Conservation (phyloP, 2,888 invertebrate species). For the Cartodere bifasciata region DNA sequence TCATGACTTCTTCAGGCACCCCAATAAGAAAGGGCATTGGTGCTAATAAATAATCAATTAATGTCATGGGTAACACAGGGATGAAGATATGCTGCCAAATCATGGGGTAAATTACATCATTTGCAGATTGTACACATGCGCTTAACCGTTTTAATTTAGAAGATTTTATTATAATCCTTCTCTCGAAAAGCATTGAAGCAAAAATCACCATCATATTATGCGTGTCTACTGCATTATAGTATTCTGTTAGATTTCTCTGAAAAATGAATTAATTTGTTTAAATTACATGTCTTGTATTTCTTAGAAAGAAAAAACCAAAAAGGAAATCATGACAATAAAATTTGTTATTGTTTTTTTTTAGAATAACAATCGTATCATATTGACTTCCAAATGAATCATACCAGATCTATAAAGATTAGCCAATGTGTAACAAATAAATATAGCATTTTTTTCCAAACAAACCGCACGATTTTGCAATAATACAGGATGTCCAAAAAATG, state of each 20-base stretch:
- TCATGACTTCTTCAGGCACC: conserved; percentile 73
- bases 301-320: too few relatives aligned
- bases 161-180: conserved; percentile 87
- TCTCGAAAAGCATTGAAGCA: conserved; percentile 88
- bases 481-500: too few relatives aligned
- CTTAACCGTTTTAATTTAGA: conserved; percentile 79
- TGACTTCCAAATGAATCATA: too few relatives aligned
- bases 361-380: too few relatives aligned
- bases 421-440: too few relatives aligned
- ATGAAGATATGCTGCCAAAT: conserved; percentile 98
- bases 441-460: too few relatives aligned
- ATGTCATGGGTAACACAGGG: conserved; percentile 79
- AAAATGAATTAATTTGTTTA: too few relatives aligned
- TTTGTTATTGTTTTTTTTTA: too few relatives aligned
- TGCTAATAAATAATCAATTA: conserved; percentile 82
- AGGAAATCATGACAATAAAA: too few relatives aligned
- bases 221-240: conserved; percentile 92
- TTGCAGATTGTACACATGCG: conserved; percentile 88
- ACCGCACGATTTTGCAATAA: too few relatives aligned
- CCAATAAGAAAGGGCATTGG: conserved; percentile 99
- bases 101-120: conserved; percentile 93
- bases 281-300: too few relatives aligned
- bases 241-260: conserved; percentile 93
- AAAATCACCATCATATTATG: conserved; percentile 93
- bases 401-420: too few relatives aligned